phyloP scores from a whole-genome alignment of 1,140 invertebrate species.

The Drosophila pandora region DNA sequence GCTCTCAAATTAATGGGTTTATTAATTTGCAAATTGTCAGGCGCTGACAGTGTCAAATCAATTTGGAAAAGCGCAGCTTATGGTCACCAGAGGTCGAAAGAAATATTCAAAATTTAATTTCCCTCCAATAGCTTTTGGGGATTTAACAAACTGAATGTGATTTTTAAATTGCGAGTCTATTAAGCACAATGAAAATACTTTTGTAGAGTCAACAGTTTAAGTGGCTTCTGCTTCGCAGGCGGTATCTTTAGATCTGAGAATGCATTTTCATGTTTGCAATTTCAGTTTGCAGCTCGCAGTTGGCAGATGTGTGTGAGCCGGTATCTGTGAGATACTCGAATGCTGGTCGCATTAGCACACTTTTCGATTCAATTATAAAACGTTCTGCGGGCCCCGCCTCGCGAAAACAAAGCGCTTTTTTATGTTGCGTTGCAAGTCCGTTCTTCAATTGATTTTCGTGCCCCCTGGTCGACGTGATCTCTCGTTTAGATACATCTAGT shows the following conservation, averaged over 20 bases:
- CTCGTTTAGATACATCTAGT: constrained; percentile 59
- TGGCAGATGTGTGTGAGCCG: constrained; percentile 30
- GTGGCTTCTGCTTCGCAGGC: constrained; percentile 15
- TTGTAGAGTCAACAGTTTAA: background rate
- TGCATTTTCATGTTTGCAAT: constrained; percentile 68
- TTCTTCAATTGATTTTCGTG: constrained; percentile 74
- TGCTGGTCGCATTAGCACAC: constrained; percentile 72
- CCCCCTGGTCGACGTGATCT: constrained; percentile 64
- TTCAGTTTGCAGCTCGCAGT: constrained; percentile 21
- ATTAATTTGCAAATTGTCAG: constrained; percentile 76
- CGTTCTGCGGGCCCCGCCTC: constrained; percentile 39
- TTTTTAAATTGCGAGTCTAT: background rate
- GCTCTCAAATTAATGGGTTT: constrained; percentile 77
- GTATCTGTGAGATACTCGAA: constrained; percentile 50
- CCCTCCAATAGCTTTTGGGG: no score
- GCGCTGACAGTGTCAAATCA: constrained; percentile 65
- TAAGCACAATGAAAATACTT: background rate
- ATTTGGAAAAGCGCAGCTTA: constrained; percentile 41
- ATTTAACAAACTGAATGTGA: background rate
- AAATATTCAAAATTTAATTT: constrained; percentile 2
- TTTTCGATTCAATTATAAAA: constrained; percentile 69
- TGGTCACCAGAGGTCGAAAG: background rate
- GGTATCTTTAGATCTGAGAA: constrained; percentile 69
- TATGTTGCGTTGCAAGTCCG: constrained; percentile 45
- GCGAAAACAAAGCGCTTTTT: constrained; percentile 71